Base-by-base conservation (phyloP, 2,113 vertebrate species). In the Vireo altiloquus region DNA sequence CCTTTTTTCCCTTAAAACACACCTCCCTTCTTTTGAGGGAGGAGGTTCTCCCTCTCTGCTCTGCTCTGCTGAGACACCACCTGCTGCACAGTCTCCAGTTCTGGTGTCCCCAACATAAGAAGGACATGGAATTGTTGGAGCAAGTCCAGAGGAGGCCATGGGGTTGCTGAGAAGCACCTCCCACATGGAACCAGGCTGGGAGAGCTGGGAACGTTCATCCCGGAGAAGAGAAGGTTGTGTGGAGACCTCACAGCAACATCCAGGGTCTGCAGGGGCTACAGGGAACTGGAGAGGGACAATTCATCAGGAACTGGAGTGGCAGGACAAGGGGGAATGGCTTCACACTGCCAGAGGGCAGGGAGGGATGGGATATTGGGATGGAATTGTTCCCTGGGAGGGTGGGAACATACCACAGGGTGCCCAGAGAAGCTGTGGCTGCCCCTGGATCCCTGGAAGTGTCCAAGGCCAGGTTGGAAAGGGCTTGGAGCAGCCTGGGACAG, bases 271-370 rank as follows among this genome's bases (percentile, higher is more conserved):
- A 54, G 33, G 57, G 7, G 3, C 31, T 17, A 0, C 68, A 47
- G n/a, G 30, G 60, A 56, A 30, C 15, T 7, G 28, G 50, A n/a
- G 16, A 42, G 35, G 50, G 60, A n/a, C 18, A 30, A 7, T 23
- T 49, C 50, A 13, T 47, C 42, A 11, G 82, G 60, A 35, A 35
- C 10, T 25, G 52, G 8, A 49, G 35, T 2, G 60, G 2, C 52
- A n/a, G 15, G 42, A 14, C 8, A 28, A 16, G 16, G 11, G 15
- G 2, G 7, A 53, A n/a, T 20, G 50, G 33, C 6, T n/a, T 13
- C 15, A 0, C 0, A 57, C 15, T 40, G 12, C 0, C 18, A 47
- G 19, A 56, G 19, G 1, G 4, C 2, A 56, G 15, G 15, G 3
- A 0, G 2, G 1, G 23, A 10, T 47, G 7, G 6, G 19, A 24